These are phyloP conservation scores for Propsilocerus akamusi DNA, from an alignment of 1,140 invertebrate species.

Conservation along the genomic window DNA sequence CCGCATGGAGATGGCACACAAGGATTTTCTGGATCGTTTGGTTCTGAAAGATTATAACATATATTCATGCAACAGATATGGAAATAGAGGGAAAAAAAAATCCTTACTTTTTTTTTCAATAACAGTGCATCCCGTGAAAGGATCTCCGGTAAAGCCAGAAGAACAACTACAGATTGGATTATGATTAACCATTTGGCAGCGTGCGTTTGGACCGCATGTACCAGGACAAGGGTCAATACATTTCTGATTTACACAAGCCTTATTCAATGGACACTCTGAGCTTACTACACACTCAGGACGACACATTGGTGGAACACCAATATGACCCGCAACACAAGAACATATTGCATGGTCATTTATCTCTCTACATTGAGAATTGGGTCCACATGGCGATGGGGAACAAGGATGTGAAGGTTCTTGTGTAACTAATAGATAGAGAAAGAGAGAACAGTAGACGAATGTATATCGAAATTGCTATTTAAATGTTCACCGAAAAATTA, in stretches of 20 bases:
- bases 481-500: neutral
- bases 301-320: slow-evolving; percentile 48
- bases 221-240: slow-evolving; percentile 58
- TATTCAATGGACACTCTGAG: slow-evolving; percentile 48
- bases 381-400: slow-evolving; percentile 50
- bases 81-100: slow-evolving; percentile 9
- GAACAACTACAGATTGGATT: slow-evolving; percentile 58
- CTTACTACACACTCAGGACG: slow-evolving; percentile 56
- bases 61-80: neutral
- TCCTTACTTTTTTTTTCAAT: slow-evolving; percentile 36
- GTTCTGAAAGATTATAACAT: slow-evolving; percentile 19
- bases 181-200: slow-evolving; percentile 54
- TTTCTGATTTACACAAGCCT: slow-evolving; percentile 50
- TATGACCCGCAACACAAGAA: slow-evolving; percentile 44
- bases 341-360: slow-evolving; percentile 46
- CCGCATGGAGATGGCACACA: slow-evolving; percentile 66
- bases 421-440: neutral
- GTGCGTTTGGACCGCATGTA: slow-evolving; percentile 52
- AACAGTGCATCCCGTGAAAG: slow-evolving; percentile 40
- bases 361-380: slow-evolving; percentile 43
- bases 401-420: slow-evolving; percentile 27
- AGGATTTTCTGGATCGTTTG: slow-evolving; percentile 32
- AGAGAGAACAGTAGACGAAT: neutral
- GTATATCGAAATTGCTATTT: neutral
- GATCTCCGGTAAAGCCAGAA: slow-evolving; percentile 46